Evolutionary conservation across 2,888 invertebrate species (phyloP), one percentile per base, ranked within the genome.

Genomic region (Napeogenes inachia): DNA sequence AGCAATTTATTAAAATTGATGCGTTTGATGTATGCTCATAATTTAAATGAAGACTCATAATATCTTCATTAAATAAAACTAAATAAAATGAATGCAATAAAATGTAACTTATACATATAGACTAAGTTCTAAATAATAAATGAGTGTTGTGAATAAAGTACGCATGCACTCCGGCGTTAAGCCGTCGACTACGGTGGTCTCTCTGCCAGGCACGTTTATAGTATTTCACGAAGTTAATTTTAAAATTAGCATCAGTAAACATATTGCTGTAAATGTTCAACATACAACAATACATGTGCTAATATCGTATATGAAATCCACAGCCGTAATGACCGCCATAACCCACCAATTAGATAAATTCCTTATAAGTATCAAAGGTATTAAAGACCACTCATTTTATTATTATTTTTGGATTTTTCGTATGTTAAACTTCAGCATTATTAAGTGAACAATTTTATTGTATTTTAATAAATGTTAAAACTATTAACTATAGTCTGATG

Each of bases 181-280:
- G 61, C 60, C 53, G 64, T 64, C 77, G 65, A 77, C 72, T 73
- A 77, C 68, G 89, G 89, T 89, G 89, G 89, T 89, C 89, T 77
- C 70, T 71, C 70, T 68, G 69, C 71, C 69, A 77, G 72, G 86
- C 89, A 89, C 88, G 89, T 89, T 87, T 87, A 84, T 85, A 82
- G 81, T 82, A 86, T 80, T 85, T 82, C 84, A 82, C 81, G 84
- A 86, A 77, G 87, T 86, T 85, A 83, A 87, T 87, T 89, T 88
- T 84, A 88, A 89, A 89, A 89, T 89, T 87, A 85, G 85, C 87
- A 81, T 84, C 76, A 67, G 70, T 82, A 79, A 84, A 87, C 85
- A 82, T 82, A 85, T 83, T 83, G 79, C 77, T 75, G 80, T 72
- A 78, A 82, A 86, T 82, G 78, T 79, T 72, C 73, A 78, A 72